Base-by-base conservation (phyloP, 1,140 invertebrate species). In the Dolichoris vasculosae region DNA sequence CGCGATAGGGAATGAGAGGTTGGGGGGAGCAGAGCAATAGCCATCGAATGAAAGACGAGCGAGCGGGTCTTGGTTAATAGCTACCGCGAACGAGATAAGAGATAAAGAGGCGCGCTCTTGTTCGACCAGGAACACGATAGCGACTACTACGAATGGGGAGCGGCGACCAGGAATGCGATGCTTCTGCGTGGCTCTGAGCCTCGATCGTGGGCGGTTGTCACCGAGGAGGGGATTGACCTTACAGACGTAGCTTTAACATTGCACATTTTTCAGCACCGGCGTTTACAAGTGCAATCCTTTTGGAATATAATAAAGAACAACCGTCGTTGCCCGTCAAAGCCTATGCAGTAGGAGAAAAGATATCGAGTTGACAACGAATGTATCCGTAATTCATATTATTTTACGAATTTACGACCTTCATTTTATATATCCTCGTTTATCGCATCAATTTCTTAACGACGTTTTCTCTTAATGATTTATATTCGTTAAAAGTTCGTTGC, bases 141-240 rank as follows among this genome's bases (percentile, higher is more conserved):
- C 55, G 82, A 76, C 55, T 83, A 76, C 82, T 55, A 26, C 51
- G 82, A 83, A 83, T 20, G 48, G 48, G 81, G 81, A 30, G 81
- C 81, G 81, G n/a, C 81, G 0, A 0, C 46, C 63, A 69, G 79
- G 79, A 82, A 82, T 82, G 79, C 79, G 79, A 23, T 26, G 38
- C 40, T 40, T 46, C 55, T 43, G 51, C 32, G 32, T 38, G 43
- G n/a, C 26, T 38, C 59, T 35, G 32, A n/a, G 78, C 26, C 59
- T 67, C 20, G 79, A 38, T 26, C 55, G 30, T 63, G 3, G 69
- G 35, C 38, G 35, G 38, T 4, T 11, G 1, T 2, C 17, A 26
- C 3, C 2, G 20, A 26, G 23, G 55, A 26, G 23, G 23, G 55
- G 55, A 59, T 4, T 26, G 55, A 59, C 23, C 1, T 59, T 26